Percentiles rank a stretch among this genome's conserved stretches.
Conservation (phyloP, 2,113 vertebrate genomes). For the Camelus bactrianus region DNA sequence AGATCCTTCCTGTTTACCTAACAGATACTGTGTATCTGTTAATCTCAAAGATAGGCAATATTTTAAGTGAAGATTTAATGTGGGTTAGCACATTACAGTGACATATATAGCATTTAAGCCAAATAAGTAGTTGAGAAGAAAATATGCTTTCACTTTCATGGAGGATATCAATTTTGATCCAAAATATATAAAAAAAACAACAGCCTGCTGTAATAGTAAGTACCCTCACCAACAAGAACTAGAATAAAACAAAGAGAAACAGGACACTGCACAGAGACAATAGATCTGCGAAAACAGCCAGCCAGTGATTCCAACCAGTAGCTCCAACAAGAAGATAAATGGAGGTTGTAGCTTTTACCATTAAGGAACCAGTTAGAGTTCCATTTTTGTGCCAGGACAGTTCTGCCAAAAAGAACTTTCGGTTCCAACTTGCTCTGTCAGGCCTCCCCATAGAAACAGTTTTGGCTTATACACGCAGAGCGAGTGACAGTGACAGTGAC, state of each 20-base stretch:
- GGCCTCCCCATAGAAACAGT: slow-evolving; percentile 11
- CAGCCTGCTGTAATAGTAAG: not conserved
- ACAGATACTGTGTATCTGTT: too few relatives aligned
- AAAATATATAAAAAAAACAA: not conserved
- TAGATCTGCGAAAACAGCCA: slow-evolving; percentile 12
- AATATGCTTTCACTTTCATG: slow-evolving; percentile 20
- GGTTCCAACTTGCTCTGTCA: slow-evolving; percentile 50
- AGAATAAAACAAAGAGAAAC: not conserved
- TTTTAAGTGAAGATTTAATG: slow-evolving; percentile 25
- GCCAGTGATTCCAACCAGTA: not conserved
- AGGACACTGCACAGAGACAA: not conserved
- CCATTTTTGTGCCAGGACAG: not conserved
- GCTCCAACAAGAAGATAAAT: slow-evolving; percentile 68
- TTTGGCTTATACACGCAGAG: slow-evolving; percentile 45
- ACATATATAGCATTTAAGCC: not conserved
- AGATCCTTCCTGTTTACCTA: too few relatives aligned
- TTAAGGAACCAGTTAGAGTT: slow-evolving; percentile 68
- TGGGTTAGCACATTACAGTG: not conserved
- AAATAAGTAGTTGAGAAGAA: not conserved
- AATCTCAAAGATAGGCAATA: not conserved
- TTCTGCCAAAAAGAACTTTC: slow-evolving; percentile 56
- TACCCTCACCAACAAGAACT: not conserved
- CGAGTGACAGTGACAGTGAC: slow-evolving; percentile 19
- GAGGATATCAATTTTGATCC: not conserved
- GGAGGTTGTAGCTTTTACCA: slow-evolving; percentile 45